Percentiles rank a stretch among this genome's conserved stretches.
Conservation (phyloP, 1,140 invertebrate genomes). For the Rhagoletis zephyria region DNA sequence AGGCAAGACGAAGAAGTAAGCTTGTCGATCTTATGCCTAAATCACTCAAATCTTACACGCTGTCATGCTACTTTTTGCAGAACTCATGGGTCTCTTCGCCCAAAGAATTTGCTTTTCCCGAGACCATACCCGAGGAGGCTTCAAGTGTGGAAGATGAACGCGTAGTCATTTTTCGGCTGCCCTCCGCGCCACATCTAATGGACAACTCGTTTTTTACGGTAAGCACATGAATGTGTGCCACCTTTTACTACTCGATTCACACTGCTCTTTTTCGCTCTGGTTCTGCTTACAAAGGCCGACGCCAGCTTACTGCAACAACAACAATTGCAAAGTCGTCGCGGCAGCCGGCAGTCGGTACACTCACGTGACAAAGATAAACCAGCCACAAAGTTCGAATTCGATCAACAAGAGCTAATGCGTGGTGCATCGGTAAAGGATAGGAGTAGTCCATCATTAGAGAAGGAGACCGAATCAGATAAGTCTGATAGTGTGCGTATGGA, state of each 20-base stretch:
- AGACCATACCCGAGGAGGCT: slow-evolving; percentile 93
- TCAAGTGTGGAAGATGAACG: slow-evolving; percentile 93
- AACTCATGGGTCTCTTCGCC: slow-evolving; percentile 85
- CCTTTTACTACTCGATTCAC: no score
- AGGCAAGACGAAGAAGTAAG: slow-evolving; percentile 78
- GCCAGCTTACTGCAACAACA: slow-evolving; percentile 77
- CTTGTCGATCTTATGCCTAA: not conserved
- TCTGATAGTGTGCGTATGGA: slow-evolving; percentile 75
- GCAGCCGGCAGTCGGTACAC: slow-evolving; percentile 70
- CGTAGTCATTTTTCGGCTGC: slow-evolving; percentile 78
- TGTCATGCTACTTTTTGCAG: slow-evolving; percentile 64
- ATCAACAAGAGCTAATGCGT: slow-evolving; percentile 69
- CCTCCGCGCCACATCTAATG: slow-evolving; percentile 69
- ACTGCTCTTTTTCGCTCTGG: no score
- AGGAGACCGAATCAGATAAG: slow-evolving; percentile 74
- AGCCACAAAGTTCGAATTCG: slow-evolving; percentile 71
- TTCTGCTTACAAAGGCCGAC: slow-evolving; percentile 72
- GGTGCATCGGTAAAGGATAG: slow-evolving; percentile 74
- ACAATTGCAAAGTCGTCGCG: slow-evolving; percentile 70
- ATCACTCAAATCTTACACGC: not conserved
- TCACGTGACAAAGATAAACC: slow-evolving; percentile 70
- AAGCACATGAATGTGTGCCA: slow-evolving; percentile 60
- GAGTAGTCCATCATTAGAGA: slow-evolving; percentile 76
- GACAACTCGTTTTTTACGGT: slow-evolving; percentile 79
- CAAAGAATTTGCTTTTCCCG: slow-evolving; percentile 89